Conservation (phyloP, 2,797 vertebrate genomes). For the Dallia pectoralis region DNA sequence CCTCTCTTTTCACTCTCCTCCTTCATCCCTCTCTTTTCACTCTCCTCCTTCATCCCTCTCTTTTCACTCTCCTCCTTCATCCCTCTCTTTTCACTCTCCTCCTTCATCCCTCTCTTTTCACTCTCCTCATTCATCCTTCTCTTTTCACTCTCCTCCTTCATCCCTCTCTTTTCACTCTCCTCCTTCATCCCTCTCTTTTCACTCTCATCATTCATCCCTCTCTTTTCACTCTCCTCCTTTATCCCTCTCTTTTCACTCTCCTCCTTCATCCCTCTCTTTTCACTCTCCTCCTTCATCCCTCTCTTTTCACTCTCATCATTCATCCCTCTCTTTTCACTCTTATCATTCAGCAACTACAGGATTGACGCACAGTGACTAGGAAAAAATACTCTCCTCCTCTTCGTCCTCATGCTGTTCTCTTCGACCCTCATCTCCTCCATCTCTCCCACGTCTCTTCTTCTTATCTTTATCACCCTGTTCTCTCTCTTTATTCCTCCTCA, state of each 20-base stretch:
- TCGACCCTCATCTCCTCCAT: too few species aligned
- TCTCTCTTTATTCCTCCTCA: too few species aligned
- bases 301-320: background rate
- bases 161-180: conserved; percentile 44
- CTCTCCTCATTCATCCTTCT: background rate
- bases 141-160: conserved; percentile 24
- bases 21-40: conserved; percentile 33
- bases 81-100: background rate
- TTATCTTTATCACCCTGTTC: too few species aligned
- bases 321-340: background rate
- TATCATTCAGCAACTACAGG: too few species aligned
- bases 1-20: too few species aligned
- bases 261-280: conserved; percentile 29
- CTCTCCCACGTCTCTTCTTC: too few species aligned
- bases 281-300: background rate
- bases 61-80: background rate
- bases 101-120: background rate
- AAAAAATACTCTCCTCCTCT: too few species aligned
- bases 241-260: too few species aligned
- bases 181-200: background rate
- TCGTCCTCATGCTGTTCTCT: too few species aligned
- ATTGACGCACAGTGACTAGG: too few species aligned
- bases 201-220: conserved; percentile 21
- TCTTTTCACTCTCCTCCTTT: too few species aligned
- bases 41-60: background rate